Conservation (phyloP, 1,140 invertebrate species). For the Drosophila sp. region DNA sequence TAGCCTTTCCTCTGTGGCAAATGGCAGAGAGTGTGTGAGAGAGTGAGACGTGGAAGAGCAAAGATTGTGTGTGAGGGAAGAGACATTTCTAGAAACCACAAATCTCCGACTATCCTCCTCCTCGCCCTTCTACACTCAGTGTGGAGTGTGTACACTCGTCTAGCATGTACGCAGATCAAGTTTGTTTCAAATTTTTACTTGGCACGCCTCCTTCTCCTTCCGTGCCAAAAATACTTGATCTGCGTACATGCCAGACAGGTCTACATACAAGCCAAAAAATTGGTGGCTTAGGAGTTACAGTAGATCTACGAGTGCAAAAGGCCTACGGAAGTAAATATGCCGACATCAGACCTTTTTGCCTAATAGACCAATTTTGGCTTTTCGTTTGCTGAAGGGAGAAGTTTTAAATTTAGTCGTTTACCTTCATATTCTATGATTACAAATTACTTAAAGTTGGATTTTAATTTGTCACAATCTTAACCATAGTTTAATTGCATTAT, state of each 20-base stretch:
- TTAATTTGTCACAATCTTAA: slow-evolving; percentile 10
- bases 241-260: slow-evolving; percentile 2
- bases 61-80: too few relatives aligned
- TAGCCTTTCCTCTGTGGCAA: too few relatives aligned
- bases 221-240: slow-evolving; percentile 4
- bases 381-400: too few relatives aligned
- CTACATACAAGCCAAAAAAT: background rate
- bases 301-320: too few relatives aligned
- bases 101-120: background rate
- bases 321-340: too few relatives aligned
- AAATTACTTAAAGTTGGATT: background rate
- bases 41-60: too few relatives aligned
- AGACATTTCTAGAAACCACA: background rate
- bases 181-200: background rate
- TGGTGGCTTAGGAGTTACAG: too few relatives aligned
- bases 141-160: background rate
- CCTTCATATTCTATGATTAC: too few relatives aligned
- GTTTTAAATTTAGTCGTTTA: background rate
- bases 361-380: too few relatives aligned
- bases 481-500: slow-evolving; percentile 36
- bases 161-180: slow-evolving; percentile 1
- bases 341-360: too few relatives aligned
- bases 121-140: background rate
- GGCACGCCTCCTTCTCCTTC: too few relatives aligned
- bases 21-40: too few relatives aligned